phyloP scores from a whole-genome alignment of 1,140 invertebrate genomes.

The Temnothorax nylanderi region DNA sequence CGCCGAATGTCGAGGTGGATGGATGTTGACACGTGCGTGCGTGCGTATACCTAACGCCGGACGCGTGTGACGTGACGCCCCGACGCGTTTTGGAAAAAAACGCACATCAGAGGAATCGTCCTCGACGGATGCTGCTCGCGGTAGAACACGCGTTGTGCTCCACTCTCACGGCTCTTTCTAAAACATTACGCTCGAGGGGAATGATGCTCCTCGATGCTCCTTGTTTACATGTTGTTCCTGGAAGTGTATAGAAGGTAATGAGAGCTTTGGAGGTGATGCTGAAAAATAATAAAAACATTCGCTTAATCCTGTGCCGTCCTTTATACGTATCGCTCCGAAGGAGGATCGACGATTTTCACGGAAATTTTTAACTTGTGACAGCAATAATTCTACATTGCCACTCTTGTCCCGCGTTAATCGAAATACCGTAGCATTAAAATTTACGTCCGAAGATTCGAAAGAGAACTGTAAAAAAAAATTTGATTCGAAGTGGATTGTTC shows the following conservation, averaged over 20 bases:
- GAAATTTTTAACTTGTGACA: neutral
- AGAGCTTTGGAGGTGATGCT: neutral
- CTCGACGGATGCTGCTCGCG: neutral
- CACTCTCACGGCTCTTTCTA: neutral
- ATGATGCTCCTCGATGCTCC: neutral
- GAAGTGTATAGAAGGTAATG: neutral
- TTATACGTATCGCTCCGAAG: neutral
- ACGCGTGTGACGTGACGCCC: neutral
- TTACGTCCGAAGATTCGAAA: neutral
- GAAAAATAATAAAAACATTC: neutral
- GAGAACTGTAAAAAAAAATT: neutral
- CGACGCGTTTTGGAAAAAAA: too few species aligned
- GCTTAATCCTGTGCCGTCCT: neutral
- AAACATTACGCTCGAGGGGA: neutral
- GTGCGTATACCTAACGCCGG: too few species aligned
- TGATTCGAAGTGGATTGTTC: neutral
- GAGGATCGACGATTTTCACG: neutral
- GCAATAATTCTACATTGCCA: neutral
- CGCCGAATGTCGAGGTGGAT: neutral
- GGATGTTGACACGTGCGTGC: neutral
- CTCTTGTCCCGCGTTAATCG: neutral
- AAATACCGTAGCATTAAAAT: neutral
- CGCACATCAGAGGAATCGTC: too few species aligned
- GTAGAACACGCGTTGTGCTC: neutral
- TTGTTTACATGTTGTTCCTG: neutral